Evolutionary conservation across 2,797 vertebrate species (phyloP), one percentile per base, ranked within the genome.

Genomic region (Myiothlypis coronata): DNA sequence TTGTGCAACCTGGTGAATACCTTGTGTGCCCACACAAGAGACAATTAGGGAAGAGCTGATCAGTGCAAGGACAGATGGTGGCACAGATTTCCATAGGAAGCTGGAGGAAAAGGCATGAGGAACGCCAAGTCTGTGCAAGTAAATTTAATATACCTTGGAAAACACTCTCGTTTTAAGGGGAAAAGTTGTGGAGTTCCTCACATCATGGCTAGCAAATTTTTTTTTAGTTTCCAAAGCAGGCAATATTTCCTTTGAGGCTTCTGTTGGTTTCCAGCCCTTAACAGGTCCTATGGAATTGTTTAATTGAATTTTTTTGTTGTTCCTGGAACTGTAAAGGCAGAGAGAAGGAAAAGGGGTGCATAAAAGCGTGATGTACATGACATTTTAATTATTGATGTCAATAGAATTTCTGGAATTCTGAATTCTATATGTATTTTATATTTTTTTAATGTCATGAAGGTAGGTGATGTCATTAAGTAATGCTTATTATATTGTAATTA

Each of bases 291-390:
- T 21, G 46, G 11, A 24, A 27, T n/a, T 49, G 28, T 49, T 55
- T 24, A 50, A 4, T 14, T 59, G 35, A 35, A 3, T 63, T 70
- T 70, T 46, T 84, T 46, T 10, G 3, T 57, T 55, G 35, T 82
- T 64, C 23, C 8, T 52, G 13, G 49, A 55, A 6, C 9, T 57
- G 5, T 27, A 46, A 43, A 76, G 14, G 11, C 15, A 4, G 56
- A 76, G 11, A 34, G 41, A 55, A 3, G 14, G 32, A 72, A 87
- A 93, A 75, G 14, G 6, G 9, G 14, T 60, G 14, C 37, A 37
- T 14, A 35, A 14, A 59, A 50, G 6, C 14, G 9, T 17, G 3
- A 2, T 2, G 2, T 12, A 44, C 5, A 5, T 30, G 18, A 9
- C 3, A 53, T 30, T 70, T 70, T 52, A 63, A 46, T 70, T 50